Evolutionary conservation across 1,140 invertebrate species (phyloP).

Genomic region (Drosophila pandora): DNA sequence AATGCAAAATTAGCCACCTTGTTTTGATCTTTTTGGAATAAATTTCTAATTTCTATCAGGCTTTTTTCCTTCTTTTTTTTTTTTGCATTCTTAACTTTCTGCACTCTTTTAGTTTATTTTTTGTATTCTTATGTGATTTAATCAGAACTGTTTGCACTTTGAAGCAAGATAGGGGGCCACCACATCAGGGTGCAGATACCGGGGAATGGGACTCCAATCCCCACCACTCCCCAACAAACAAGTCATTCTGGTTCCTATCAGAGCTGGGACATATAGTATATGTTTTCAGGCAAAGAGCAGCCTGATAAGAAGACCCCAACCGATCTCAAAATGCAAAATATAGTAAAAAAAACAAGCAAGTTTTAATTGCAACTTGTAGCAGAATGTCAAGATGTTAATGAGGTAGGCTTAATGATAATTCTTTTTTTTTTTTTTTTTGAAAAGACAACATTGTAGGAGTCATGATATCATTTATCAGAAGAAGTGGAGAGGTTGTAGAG

Average conservation of each 20-base stretch:
- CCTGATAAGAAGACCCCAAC: slow-evolving; percentile 44
- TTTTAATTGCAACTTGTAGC: slow-evolving; percentile 63
- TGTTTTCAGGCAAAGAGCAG: slow-evolving; percentile 24
- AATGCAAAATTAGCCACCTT: not conserved
- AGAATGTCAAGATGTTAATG: slow-evolving; percentile 34
- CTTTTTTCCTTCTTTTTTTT: not conserved
- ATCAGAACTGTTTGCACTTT: slow-evolving; percentile 66
- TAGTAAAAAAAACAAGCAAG: slow-evolving; percentile 1
- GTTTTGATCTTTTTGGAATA: slow-evolving; percentile 6
- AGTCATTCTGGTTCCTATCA: slow-evolving; percentile 44
- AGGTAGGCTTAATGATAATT: slow-evolving; percentile 27
- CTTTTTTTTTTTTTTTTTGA: not conserved
- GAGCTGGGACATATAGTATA: slow-evolving; percentile 7
- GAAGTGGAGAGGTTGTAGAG: not conserved
- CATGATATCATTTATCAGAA: slow-evolving; percentile 19
- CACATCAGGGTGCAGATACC: slow-evolving; percentile 39
- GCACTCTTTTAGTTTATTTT: slow-evolving; percentile 5
- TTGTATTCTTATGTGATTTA: slow-evolving; percentile 20
- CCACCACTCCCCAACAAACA: slow-evolving; percentile 25
- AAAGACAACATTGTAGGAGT: slow-evolving; percentile 2
- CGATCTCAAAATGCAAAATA: slow-evolving; percentile 38
- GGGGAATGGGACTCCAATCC: slow-evolving; percentile 14
- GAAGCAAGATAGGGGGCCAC: slow-evolving; percentile 42
- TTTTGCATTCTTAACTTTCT: slow-evolving; percentile 9
- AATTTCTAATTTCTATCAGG: not conserved